Conservation (phyloP, 2,888 invertebrate species). For the Stratiomys singularior region DNA sequence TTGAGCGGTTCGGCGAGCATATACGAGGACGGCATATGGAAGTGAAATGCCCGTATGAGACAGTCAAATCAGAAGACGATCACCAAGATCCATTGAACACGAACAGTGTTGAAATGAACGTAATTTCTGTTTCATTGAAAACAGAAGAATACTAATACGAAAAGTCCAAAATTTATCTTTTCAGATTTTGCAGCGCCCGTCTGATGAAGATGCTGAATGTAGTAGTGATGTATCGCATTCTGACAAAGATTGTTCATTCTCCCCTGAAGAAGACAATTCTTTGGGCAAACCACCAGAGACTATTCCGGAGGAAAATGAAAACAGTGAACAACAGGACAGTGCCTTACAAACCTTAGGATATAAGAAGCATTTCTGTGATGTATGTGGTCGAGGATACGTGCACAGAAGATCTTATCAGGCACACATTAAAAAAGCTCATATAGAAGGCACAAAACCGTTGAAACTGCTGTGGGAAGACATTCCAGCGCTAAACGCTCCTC, state of each 20-base stretch:
- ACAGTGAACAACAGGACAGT: conserved; percentile 6
- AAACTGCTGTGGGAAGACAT: conserved; percentile 6
- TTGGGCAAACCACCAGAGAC: too few species aligned
- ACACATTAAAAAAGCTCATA: conserved; percentile 4
- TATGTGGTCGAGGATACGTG: conserved; percentile 8
- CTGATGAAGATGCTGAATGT: too few species aligned
- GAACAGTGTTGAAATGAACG: neutral
- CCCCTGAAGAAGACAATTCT: too few species aligned
- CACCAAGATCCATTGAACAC: neutral
- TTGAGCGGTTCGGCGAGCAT: conserved; percentile 19
- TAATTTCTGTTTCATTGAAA: neutral
- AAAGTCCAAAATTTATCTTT: too few species aligned
- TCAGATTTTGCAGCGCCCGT: too few species aligned
- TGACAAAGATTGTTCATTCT: too few species aligned
- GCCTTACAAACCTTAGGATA: neutral
- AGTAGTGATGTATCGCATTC: too few species aligned
- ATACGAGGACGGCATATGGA: conserved; percentile 1
- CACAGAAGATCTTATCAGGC: conserved; percentile 21
- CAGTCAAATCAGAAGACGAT: neutral
- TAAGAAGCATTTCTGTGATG: conserved; percentile 11
- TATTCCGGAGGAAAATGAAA: neutral
- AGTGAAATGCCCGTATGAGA: neutral
- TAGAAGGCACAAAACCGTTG: neutral
- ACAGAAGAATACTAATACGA: too few species aligned
- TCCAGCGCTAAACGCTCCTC: conserved; percentile 6